A percentile compares a stretch with the other conserved stretches of the same genome.
Conservation (phyloP, 2,888 invertebrate genomes). For the Capitulum mitella region DNA sequence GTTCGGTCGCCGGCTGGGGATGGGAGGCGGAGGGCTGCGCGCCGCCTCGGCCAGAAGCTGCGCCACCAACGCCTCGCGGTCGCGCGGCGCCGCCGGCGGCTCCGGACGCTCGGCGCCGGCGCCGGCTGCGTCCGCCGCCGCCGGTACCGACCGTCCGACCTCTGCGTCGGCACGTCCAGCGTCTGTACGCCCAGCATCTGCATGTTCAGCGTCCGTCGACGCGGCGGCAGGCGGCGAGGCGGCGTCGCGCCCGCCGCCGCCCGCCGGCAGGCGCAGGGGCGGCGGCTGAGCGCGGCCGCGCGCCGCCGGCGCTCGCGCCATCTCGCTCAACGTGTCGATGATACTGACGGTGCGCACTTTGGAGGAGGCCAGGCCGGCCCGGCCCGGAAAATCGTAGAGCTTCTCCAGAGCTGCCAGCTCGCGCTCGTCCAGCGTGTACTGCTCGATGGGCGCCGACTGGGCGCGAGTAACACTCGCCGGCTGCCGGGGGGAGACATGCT, state of each 20-base stretch:
- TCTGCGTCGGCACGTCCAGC: no score
- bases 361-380: background rate
- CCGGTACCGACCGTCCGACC: no score
- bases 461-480: background rate
- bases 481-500: background rate
- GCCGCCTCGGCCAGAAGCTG: background rate
- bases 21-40: background rate
- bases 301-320: background rate
- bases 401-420: slow-evolving; percentile 16
- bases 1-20: slow-evolving; percentile 25
- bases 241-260: background rate
- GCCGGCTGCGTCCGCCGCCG: background rate
- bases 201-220: no score
- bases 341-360: background rate
- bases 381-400: slow-evolving; percentile 6
- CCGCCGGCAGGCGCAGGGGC: no score
- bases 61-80: background rate
- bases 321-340: background rate
- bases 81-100: background rate
- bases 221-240: no score
- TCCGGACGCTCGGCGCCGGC: no score
- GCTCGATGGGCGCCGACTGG: background rate
- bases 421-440: slow-evolving; percentile 9
- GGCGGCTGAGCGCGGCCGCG: no score
- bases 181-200: no score